Evolutionary conservation across 2,888 invertebrate genomes (phyloP).

Genomic region (Nowickia ferox): DNA sequence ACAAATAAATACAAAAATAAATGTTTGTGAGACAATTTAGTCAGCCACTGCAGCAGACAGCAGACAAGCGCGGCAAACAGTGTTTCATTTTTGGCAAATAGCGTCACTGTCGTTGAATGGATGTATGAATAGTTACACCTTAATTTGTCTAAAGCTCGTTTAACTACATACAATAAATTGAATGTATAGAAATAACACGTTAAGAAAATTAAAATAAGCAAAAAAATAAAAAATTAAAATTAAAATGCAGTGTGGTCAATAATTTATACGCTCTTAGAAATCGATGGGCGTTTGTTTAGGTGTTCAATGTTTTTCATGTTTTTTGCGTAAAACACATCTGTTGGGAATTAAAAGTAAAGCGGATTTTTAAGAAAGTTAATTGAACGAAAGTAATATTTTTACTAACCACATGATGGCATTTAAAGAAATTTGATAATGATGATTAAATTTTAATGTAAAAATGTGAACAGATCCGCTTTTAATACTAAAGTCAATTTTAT

Average conservation of each 20-base stretch:
- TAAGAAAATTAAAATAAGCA: slow-evolving; percentile 3
- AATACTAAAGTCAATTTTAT: neutral
- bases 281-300: slow-evolving; percentile 40
- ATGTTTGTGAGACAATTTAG: slow-evolving; percentile 44
- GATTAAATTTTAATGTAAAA: slow-evolving; percentile 39
- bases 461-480: slow-evolving; percentile 43
- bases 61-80: slow-evolving; percentile 27
- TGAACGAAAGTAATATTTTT: slow-evolving; percentile 56
- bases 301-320: neutral
- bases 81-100: slow-evolving; percentile 37
- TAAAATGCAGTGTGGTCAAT: slow-evolving; percentile 25
- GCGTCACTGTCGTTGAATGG: slow-evolving; percentile 18
- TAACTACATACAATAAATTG: slow-evolving; percentile 1
- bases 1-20: slow-evolving; percentile 15
- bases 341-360: slow-evolving; percentile 50
- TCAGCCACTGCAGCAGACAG: neutral
- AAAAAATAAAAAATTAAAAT: neutral
- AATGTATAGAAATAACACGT: slow-evolving; percentile 20
- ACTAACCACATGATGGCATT: slow-evolving; percentile 23
- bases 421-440: slow-evolving; percentile 27
- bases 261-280: slow-evolving; percentile 48
- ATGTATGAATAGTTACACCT: slow-evolving; percentile 62
- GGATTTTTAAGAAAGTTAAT: slow-evolving; percentile 62
- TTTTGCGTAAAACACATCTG: slow-evolving; percentile 44
- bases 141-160: slow-evolving; percentile 61